phyloP scores from a whole-genome alignment of 2,888 invertebrate genomes.

The Phorcus lineatus region DNA sequence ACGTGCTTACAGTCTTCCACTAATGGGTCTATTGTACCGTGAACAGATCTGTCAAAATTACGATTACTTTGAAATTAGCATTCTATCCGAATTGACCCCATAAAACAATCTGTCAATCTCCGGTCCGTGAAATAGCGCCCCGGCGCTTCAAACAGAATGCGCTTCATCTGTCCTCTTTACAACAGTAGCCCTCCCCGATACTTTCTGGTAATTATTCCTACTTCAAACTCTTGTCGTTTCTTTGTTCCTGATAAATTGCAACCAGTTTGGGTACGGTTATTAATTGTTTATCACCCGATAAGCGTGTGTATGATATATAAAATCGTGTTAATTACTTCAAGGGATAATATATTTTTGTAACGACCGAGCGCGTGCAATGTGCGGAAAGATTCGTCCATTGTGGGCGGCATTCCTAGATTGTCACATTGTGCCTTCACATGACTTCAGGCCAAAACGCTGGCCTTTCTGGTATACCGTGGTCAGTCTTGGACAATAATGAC shows the following conservation, averaged over 20 bases:
- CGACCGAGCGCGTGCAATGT: background rate
- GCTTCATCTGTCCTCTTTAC: background rate
- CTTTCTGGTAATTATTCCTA: background rate
- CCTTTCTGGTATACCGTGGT: background rate
- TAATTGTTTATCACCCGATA: background rate
- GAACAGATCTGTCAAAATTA: background rate
- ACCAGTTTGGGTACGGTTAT: background rate
- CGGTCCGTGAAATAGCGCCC: background rate
- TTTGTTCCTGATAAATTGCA: background rate
- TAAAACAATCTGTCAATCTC: background rate
- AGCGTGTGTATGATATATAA: constrained; percentile 23
- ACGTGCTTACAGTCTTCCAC: background rate
- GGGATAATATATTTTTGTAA: background rate
- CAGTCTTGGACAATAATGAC: background rate
- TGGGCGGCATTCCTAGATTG: no score
- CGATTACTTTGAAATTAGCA: background rate
- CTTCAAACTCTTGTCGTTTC: background rate
- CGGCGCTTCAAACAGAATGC: constrained; percentile 13
- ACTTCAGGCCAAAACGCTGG: no score
- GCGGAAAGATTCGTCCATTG: background rate
- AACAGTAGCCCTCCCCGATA: background rate
- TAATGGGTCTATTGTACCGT: background rate
- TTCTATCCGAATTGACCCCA: background rate
- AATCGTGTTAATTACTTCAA: background rate
- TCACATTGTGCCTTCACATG: no score